Percentiles rank a stretch among this genome's conserved stretches.
Evolutionary conservation across 2,888 invertebrate genomes (phyloP).

Genomic region (Abrostola tripartita): DNA sequence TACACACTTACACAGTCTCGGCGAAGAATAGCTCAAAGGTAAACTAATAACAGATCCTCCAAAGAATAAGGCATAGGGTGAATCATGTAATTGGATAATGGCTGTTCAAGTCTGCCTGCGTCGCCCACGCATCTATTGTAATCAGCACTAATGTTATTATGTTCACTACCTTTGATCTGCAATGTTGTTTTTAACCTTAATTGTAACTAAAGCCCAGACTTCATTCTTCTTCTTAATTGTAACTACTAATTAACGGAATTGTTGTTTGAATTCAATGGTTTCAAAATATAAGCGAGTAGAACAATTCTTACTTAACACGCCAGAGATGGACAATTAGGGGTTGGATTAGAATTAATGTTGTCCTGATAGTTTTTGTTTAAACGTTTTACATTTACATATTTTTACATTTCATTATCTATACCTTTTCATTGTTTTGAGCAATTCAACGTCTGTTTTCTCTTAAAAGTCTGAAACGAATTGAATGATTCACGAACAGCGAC

Average conservation of each 20-base stretch:
- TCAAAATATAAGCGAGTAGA: too few relatives aligned
- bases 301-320: too few relatives aligned
- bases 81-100: constrained; percentile 54
- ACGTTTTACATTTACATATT: too few relatives aligned
- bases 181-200: constrained; percentile 19
- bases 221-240: too few relatives aligned
- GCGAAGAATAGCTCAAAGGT: background rate
- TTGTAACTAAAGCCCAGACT: too few relatives aligned
- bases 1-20: background rate
- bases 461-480: background rate
- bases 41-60: background rate
- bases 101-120: constrained; percentile 28
- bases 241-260: background rate
- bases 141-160: constrained; percentile 22
- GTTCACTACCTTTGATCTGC: constrained; percentile 16
- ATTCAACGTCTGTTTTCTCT: background rate
- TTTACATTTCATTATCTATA: too few relatives aligned
- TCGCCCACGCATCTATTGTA: constrained; percentile 48
- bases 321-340: too few relatives aligned
- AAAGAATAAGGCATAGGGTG: constrained; percentile 25
- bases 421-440: background rate
- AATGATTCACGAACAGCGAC: background rate
- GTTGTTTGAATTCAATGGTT: background rate
- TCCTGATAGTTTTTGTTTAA: too few relatives aligned
- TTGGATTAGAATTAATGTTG: too few relatives aligned